These are phyloP conservation scores for Chiloscyllium plagiosum DNA, from an alignment of 2,113 vertebrate species.

Conservation along the genomic window DNA sequence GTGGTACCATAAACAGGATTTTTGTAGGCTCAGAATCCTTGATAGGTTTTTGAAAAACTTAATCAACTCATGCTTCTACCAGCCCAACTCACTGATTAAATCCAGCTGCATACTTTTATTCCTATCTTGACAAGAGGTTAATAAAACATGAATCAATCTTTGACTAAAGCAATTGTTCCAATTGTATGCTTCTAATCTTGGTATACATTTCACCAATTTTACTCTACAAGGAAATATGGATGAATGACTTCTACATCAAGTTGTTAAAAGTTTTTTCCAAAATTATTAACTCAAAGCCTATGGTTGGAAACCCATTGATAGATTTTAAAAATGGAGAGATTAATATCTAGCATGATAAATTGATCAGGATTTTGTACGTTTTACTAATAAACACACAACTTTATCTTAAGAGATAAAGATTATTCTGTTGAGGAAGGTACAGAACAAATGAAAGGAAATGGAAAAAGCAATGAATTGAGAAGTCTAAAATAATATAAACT, in stretches of 20 bases:
- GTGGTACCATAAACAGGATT: not conserved
- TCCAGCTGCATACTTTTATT: not conserved
- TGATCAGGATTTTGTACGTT: not conserved
- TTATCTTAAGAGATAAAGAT: not conserved
- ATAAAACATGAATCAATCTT: not conserved
- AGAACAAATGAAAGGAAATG: not conserved
- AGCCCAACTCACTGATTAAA: not conserved
- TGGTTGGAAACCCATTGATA: not conserved
- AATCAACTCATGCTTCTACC: not conserved
- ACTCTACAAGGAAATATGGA: not conserved
- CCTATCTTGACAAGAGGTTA: not conserved
- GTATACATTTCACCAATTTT: not conserved
- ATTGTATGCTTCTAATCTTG: not conserved
- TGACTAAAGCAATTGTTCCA: conserved; percentile 2
- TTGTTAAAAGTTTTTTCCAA: not conserved
- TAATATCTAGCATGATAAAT: not conserved
- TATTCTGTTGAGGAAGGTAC: not conserved
- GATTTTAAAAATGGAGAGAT: not conserved
- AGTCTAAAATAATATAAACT: not conserved
- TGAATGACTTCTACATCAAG: not conserved
- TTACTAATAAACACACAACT: not conserved
- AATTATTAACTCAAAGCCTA: not conserved
- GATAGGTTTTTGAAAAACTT: not conserved
- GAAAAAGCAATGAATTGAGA: not conserved
- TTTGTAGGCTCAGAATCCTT: not conserved